Conservation (phyloP, 2,797 vertebrate species). For the Apogon hyalosoma region DNA sequence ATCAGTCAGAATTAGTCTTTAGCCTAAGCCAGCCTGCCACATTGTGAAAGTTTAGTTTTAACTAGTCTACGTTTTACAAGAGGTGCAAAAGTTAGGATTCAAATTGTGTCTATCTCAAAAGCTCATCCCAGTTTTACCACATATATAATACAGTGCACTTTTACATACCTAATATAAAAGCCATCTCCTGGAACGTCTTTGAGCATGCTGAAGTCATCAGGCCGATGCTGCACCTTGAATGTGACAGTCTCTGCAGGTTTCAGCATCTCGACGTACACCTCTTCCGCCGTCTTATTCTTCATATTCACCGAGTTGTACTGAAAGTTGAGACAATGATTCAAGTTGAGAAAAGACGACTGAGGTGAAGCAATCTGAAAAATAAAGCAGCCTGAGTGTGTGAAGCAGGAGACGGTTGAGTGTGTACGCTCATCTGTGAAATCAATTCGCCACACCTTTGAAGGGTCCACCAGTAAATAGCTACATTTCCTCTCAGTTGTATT, state of each 20-base stretch:
- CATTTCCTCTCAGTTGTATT: conserved; percentile 60
- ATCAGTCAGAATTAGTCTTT: too few species aligned
- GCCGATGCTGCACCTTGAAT: conserved; percentile 91
- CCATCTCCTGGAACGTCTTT: conserved; percentile 94
- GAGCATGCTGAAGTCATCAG: conserved; percentile 90
- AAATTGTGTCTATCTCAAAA: too few species aligned
- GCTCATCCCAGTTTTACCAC: too few species aligned
- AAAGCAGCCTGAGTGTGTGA: conserved; percentile 1
- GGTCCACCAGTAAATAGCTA: conserved; percentile 34
- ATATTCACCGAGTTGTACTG: conserved; percentile 92
- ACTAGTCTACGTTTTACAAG: too few species aligned
- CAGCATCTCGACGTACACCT: conserved; percentile 96
- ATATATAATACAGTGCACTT: too few species aligned
- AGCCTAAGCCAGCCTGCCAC: too few species aligned
- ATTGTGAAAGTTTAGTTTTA: too few species aligned
- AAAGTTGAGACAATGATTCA: conserved; percentile 22
- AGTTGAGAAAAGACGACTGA: not conserved
- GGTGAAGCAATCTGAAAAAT: conserved; percentile 20
- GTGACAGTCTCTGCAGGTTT: conserved; percentile 90
- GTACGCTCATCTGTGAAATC: conserved; percentile 35
- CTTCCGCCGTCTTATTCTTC: conserved; percentile 93
- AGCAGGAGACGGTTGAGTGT: conserved; percentile 21
- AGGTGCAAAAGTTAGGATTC: too few species aligned
- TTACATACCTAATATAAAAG: conserved; percentile 92
- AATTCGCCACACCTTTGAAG: conserved; percentile 21